Percentiles rank a stretch among this genome's conserved stretches.
phyloP scores from a whole-genome alignment of 2,113 vertebrate species.

The Rhinoptilus africanus region DNA sequence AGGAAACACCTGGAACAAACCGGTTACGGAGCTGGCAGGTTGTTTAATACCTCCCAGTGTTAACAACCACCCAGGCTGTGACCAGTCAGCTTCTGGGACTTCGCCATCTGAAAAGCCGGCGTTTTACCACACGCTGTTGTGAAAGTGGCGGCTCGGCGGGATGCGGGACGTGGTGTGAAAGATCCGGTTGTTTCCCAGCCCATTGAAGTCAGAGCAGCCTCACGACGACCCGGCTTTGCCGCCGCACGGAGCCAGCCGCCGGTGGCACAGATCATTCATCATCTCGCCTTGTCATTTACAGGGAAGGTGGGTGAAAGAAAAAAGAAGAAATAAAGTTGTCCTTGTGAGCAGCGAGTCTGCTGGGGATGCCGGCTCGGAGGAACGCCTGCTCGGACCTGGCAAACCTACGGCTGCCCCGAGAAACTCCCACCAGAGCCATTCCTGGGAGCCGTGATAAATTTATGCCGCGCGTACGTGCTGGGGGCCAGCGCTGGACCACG shows the following conservation, averaged over 20 bases:
- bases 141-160: neutral
- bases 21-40: neutral
- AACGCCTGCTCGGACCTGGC: neutral
- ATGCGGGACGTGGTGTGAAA: fast-evolving
- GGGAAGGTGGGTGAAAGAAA: neutral
- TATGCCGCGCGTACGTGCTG: neutral
- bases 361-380: neutral
- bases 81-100: neutral
- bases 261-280: neutral
- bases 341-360: neutral
- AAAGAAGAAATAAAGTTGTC: neutral
- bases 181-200: neutral
- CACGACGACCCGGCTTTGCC: neutral
- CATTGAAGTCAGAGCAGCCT: too few relatives aligned
- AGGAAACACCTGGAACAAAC: neutral
- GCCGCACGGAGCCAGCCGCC: neutral
- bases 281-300: neutral
- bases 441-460: neutral
- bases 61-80: neutral
- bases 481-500: neutral
- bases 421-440: neutral
- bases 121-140: neutral
- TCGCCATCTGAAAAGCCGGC: neutral
- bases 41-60: neutral
- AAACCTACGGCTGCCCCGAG: neutral